Evolutionary conservation across 2,113 vertebrate species (phyloP), one percentile per base, ranked within the genome.

Genomic region (Oncorhynchus tshawytscha): DNA sequence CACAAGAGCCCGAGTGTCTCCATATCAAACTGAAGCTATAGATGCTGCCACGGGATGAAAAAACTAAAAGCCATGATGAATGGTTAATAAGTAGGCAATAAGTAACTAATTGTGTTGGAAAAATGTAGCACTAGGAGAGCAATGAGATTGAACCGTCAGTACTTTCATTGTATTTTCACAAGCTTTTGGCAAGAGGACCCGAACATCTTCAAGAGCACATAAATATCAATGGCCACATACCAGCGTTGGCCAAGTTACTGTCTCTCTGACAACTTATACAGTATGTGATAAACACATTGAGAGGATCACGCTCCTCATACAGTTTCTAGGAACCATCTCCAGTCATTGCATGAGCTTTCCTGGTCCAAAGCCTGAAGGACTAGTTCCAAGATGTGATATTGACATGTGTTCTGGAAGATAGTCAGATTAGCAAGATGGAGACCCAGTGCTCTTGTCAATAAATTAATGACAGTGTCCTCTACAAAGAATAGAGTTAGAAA

Each of bases 271-370:
- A 8, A 22, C n/a, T 77, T 27, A 71, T 29, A 62, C n/a, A 45
- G 24, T 73, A 16, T 31, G 27, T 69, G 66, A 77, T 73, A 73
- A 81, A 73, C 54, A 27, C 54, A 54, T 49, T 22, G 67, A 73
- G 20, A 24, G 48, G 60, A 51, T 54, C 48, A 54, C 25, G 24
- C 27, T 18, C 18, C 60, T 11, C 51, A 51, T 25, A 68, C 34
- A 64, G 62, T 57, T 49, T 62, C 49, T 34, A 77, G 39, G 69
- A 77, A 65, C 16, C 22, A 64, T 65, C 34, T 77, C 25, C 25
- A 71, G 39, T 24, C 60, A 64, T 77, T 64, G 51, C 29, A 70
- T 76, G 8, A 76, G 54, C 65, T 67, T 27, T 73, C 45, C 66
- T 77, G 70, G 72, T 54, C 25, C 25, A 15, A 25, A 66, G 8